Evolutionary conservation across 1,140 invertebrate genomes (phyloP).

Genomic region (Drosophila simulans): DNA sequence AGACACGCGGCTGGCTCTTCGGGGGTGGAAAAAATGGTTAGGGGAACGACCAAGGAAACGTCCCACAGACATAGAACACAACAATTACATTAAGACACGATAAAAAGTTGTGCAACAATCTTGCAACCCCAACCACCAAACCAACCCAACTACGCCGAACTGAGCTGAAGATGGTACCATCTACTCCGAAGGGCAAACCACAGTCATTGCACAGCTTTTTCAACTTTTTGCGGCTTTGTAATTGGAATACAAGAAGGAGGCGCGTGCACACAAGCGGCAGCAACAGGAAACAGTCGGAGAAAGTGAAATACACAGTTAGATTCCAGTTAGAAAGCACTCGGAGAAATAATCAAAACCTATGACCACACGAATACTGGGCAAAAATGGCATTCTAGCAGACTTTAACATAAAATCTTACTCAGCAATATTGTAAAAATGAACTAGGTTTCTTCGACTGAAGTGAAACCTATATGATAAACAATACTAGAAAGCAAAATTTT

Average conservation of each 20-base stretch:
- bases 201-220: slow-evolving; percentile 81
- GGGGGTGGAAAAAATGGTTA: slow-evolving; percentile 13
- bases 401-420: too few species aligned
- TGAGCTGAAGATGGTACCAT: background rate
- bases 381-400: too few species aligned
- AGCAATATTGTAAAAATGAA: too few species aligned
- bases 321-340: slow-evolving; percentile 10
- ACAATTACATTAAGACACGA: slow-evolving; percentile 83
- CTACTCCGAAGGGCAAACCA: slow-evolving; percentile 32
- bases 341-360: slow-evolving; percentile 2
- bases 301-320: slow-evolving; percentile 17
- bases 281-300: slow-evolving; percentile 69
- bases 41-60: slow-evolving; percentile 6
- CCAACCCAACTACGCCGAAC: slow-evolving; percentile 14
- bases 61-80: slow-evolving; percentile 65
- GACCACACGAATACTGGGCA: background rate
- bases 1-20: slow-evolving; percentile 51
- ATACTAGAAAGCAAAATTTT: too few species aligned
- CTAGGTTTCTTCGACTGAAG: too few species aligned
- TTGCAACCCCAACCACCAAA: slow-evolving; percentile 34
- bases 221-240: slow-evolving; percentile 83
- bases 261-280: slow-evolving; percentile 60
- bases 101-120: slow-evolving; percentile 82
- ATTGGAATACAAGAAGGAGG: slow-evolving; percentile 73
- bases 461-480: background rate